Conservation (phyloP, 1,140 invertebrate species). For the Aethina tumida region DNA sequence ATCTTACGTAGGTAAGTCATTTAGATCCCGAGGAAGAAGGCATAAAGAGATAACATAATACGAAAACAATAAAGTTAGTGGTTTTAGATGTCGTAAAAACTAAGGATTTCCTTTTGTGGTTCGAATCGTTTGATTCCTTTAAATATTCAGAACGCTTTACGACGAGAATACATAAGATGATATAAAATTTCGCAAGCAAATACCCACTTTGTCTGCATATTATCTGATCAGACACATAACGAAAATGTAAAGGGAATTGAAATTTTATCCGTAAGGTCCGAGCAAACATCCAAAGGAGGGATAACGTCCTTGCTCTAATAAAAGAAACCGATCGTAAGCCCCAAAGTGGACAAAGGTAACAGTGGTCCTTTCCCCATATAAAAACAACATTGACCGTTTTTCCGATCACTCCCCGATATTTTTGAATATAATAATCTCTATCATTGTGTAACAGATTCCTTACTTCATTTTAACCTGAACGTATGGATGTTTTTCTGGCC, state of each 20-base stretch:
- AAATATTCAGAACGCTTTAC: no score
- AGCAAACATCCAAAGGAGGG: constrained; percentile 13
- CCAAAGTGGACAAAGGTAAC: constrained; percentile 17
- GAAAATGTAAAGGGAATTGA: constrained; percentile 17
- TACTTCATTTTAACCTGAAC: constrained; percentile 15
- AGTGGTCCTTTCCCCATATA: constrained; percentile 17
- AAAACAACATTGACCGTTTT: constrained; percentile 26
- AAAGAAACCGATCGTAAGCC: constrained; percentile 23
- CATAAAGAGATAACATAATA: no score
- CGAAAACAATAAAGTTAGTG: no score
- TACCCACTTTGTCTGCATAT: constrained; percentile 17
- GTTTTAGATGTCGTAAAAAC: no score
- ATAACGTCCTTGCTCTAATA: constrained; percentile 19
- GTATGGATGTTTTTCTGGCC: constrained; percentile 10
- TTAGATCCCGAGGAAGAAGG: no score
- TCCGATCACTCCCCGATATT: constrained; percentile 21
- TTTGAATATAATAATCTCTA: constrained; percentile 24
- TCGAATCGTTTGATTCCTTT: no score
- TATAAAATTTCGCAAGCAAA: constrained; percentile 12
- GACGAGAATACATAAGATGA: no score
- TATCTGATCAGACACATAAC: constrained; percentile 18
- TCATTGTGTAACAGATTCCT: constrained; percentile 21
- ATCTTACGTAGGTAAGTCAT: no score
- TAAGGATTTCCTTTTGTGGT: no score
- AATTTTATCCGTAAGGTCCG: constrained; percentile 15